Evolutionary conservation across 92 coral and sea anemone genomes (phyloP).

Genomic region (Siderastrea siderea): DNA sequence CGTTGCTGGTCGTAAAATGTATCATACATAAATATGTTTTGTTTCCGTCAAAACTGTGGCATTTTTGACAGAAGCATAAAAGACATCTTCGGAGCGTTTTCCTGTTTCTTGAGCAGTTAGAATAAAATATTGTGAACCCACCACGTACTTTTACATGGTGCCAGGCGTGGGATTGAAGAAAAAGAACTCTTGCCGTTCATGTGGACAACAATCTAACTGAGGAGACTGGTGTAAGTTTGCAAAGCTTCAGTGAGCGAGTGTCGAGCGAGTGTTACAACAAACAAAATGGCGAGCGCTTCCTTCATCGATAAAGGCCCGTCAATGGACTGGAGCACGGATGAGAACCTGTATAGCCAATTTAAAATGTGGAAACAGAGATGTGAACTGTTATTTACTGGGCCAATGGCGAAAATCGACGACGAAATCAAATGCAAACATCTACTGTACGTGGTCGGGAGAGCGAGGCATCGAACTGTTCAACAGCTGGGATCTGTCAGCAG

Average conservation of each 20-base stretch:
- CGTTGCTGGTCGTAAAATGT: too few species aligned
- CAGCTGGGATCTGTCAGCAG: constrained; percentile 53
- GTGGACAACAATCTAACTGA: too few species aligned
- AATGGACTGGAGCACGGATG: constrained; percentile 48
- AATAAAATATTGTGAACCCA: too few species aligned
- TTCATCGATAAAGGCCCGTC: constrained; percentile 32
- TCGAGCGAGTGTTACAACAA: not conserved
- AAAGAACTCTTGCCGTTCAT: too few species aligned
- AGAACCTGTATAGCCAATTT: constrained; percentile 28
- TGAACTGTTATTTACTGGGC: constrained; percentile 51
- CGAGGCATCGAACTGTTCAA: constrained; percentile 54
- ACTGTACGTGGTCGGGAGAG: constrained; percentile 49
- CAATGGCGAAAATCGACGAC: constrained; percentile 45
- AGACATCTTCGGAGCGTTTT: too few species aligned
- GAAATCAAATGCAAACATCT: constrained; percentile 60
- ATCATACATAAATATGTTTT: too few species aligned
- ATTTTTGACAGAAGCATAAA: too few species aligned
- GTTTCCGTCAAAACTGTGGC: too few species aligned
- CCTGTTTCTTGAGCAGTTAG: too few species aligned
- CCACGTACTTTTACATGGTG: too few species aligned
- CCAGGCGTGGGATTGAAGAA: too few species aligned
- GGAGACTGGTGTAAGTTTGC: too few species aligned
- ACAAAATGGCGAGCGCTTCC: constrained; percentile 24
- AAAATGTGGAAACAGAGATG: constrained; percentile 52
- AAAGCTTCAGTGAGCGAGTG: not conserved